Evolutionary conservation across 2,797 vertebrate genomes (phyloP).

Genomic region (Aotus griseimembra): DNA sequence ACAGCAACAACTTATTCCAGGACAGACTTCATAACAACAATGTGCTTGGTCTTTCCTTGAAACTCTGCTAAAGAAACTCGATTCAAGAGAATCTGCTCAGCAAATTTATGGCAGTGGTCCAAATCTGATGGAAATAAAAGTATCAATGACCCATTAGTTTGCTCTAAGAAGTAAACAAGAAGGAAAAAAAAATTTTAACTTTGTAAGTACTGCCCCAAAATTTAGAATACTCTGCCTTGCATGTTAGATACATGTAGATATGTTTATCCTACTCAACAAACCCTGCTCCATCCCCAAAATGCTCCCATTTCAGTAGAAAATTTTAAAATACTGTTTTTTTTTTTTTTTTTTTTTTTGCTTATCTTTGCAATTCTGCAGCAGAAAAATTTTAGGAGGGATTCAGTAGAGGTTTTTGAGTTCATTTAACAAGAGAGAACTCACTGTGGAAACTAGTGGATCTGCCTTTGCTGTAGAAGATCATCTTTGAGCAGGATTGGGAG

Average conservation of each 20-base stretch:
- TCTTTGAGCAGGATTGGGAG: neutral
- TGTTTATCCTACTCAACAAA: neutral
- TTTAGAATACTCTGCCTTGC: neutral
- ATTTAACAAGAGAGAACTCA: neutral
- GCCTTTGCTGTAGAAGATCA: neutral
- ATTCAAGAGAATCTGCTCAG: neutral
- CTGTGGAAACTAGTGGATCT: neutral
- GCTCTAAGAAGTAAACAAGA: constrained; percentile 6
- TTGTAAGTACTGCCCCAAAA: neutral
- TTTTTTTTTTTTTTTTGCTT: neutral
- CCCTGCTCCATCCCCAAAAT: neutral
- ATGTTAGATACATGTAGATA: neutral
- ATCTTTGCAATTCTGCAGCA: neutral
- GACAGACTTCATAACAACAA: neutral
- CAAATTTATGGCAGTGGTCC: neutral
- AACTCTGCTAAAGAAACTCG: neutral
- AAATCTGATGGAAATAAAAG: constrained; percentile 42
- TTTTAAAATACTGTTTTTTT: neutral
- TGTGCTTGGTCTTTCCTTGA: neutral
- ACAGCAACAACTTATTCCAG: neutral
- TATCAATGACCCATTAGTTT: neutral
- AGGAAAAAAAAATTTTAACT: neutral
- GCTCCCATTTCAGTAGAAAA: neutral
- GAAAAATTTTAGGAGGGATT: neutral
- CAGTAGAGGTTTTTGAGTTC: neutral